Evolutionary conservation across 2,113 vertebrate species (phyloP).

Genomic region (Crypturellus undulatus): DNA sequence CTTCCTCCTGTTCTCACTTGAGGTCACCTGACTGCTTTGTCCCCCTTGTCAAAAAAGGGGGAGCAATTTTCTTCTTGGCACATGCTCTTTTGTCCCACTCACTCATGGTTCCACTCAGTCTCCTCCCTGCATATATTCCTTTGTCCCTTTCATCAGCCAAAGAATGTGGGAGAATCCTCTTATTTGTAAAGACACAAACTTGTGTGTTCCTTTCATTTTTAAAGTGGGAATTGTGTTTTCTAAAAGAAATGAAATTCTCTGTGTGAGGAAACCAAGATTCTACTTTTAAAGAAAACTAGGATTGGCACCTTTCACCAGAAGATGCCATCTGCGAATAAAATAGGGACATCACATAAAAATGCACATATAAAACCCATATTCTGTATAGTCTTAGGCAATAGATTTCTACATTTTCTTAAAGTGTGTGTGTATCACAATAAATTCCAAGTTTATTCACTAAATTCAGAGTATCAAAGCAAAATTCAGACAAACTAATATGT

Average conservation of each 20-base stretch:
- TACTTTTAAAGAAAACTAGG: background rate
- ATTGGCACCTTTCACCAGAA: background rate
- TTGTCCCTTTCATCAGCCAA: too few species aligned
- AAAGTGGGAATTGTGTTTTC: background rate
- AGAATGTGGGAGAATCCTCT: too few species aligned
- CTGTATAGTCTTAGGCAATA: background rate
- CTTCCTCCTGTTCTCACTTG: too few species aligned
- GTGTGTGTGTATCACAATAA: background rate
- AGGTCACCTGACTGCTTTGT: too few species aligned
- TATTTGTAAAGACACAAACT: too few species aligned
- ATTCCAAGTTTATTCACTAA: background rate
- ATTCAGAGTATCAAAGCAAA: background rate
- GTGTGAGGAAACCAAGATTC: background rate
- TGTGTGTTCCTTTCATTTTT: background rate
- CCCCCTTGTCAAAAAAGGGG: too few species aligned
- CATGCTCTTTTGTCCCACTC: too few species aligned
- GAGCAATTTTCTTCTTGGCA: too few species aligned
- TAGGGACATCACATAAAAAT: background rate
- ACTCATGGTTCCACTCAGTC: too few species aligned
- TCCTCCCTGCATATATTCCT: too few species aligned
- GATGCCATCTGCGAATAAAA: rapidly evolving
- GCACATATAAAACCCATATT: rapidly evolving
- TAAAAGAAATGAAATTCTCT: background rate
- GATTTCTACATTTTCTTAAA: background rate
- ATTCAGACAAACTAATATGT: background rate